Evolutionary conservation across 1,140 invertebrate genomes (phyloP), one percentile per base, ranked within the genome.

Genomic region (Galendromus occidentalis): DNA sequence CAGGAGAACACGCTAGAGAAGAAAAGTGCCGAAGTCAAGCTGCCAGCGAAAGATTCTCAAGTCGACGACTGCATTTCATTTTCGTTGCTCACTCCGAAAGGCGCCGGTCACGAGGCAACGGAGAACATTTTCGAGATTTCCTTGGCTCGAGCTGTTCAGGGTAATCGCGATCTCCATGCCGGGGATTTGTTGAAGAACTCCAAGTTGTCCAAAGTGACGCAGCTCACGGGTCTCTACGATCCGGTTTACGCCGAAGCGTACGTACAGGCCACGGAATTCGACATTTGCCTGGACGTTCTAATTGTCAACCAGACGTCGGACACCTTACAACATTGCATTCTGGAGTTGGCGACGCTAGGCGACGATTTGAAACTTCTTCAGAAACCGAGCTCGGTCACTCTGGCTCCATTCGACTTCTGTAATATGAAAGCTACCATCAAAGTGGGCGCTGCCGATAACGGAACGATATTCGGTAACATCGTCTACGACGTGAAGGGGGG

Each of bases 381-480:
- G 76, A 90, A 96, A 73, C 95, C 95, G 5, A 85, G 88, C 71
- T 88, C 92, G 2, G 84, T 98, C 44, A 92, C 97, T 41, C 78
- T 99, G 44, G 94, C 89, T 12, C 91, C 94, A 2, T 83, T 92
- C 72, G 95, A 98, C 79, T 98, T 96, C 76, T 89, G 91, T 69
- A 93, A 95, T 73, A 97, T 98, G 68, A 95, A 97, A 75, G 94
- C 93, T 0, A 94, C 91, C 75, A 90, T 93, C 12, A 94, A 94
- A 78, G 82, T 84, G 2, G 88, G 94, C 0, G 98, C 92, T 0
- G 98, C 94, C 7, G 95, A 98, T 77, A 99, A 98, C 78, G 95
- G 93, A 64, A 92, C 98, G 67, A 98, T 99, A 68, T 99, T 98
- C 81, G 95, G 96, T 67, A 99, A 98, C 75, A 98, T 98, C 72